Evolutionary conservation across 2,888 invertebrate genomes (phyloP).

Genomic region (Acanthacorydalis orientalis): DNA sequence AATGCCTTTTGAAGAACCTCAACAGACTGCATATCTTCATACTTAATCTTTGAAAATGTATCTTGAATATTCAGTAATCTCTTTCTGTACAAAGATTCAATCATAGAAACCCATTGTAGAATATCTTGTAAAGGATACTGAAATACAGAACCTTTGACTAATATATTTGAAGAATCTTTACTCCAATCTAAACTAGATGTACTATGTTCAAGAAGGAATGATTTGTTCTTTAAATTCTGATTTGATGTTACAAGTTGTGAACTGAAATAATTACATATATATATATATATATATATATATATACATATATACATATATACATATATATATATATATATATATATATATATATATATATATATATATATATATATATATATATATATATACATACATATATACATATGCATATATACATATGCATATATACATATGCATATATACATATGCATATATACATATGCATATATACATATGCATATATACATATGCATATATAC

Average conservation of each 20-base stretch:
- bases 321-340: too few relatives aligned
- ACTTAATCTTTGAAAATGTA: slow-evolving; percentile 14
- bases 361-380: too few relatives aligned
- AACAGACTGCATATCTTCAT: slow-evolving; percentile 16
- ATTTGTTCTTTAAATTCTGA: slow-evolving; percentile 18
- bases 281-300: too few relatives aligned
- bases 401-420: too few relatives aligned
- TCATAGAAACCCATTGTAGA: slow-evolving; percentile 17
- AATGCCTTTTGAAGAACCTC: slow-evolving; percentile 16
- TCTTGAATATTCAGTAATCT: slow-evolving; percentile 15
- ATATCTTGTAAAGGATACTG: slow-evolving; percentile 20
- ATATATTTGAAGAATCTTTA: slow-evolving; percentile 8
- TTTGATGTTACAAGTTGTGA: slow-evolving; percentile 16
- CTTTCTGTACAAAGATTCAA: slow-evolving; percentile 17
- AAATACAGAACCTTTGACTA: slow-evolving; percentile 19
- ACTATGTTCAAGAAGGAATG: slow-evolving; percentile 16
- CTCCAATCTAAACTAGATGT: slow-evolving; percentile 20
- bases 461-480: too few relatives aligned
- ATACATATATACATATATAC: too few relatives aligned
- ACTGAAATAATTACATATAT: slow-evolving; percentile 14
- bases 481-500: too few relatives aligned
- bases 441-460: too few relatives aligned
- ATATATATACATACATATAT: too few relatives aligned
- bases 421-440: too few relatives aligned
- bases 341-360: too few relatives aligned